phyloP scores from a whole-genome alignment of 2,797 vertebrate species.

The Euphonia xanthogaster region DNA sequence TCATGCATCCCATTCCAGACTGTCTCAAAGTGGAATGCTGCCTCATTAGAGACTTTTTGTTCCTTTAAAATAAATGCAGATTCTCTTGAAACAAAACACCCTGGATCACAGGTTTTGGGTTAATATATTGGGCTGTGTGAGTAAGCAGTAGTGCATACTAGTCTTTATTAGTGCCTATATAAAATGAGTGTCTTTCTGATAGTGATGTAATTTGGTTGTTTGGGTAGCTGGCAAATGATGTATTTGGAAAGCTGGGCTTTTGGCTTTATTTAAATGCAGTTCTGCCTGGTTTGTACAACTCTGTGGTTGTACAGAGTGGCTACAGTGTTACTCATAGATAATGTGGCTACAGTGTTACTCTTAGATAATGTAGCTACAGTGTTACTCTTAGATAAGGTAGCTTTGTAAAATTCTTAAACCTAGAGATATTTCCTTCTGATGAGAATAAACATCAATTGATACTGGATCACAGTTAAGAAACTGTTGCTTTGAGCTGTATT shows the following conservation, averaged over 20 bases:
- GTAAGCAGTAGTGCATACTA: background rate
- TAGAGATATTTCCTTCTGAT: background rate
- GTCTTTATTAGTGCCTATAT: background rate
- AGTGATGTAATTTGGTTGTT: background rate
- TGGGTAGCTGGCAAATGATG: background rate
- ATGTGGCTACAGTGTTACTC: background rate
- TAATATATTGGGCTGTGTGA: background rate
- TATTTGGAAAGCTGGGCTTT: background rate
- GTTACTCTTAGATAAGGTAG: background rate
- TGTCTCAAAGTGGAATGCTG: background rate
- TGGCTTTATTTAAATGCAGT: background rate
- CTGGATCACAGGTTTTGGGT: background rate
- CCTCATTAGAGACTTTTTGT: background rate
- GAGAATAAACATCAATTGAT: background rate
- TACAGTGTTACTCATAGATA: background rate
- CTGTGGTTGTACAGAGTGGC: too few species aligned
- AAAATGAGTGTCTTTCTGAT: background rate
- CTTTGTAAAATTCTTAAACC: background rate
- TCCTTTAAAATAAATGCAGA: background rate
- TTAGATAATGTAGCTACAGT: background rate
- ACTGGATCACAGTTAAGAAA: background rate
- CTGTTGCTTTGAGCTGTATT: background rate
- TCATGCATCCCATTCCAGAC: background rate
- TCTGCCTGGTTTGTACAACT: background rate
- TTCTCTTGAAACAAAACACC: background rate